Conservation (phyloP, 1,140 invertebrate genomes). For the Drosophila micromelanica region DNA sequence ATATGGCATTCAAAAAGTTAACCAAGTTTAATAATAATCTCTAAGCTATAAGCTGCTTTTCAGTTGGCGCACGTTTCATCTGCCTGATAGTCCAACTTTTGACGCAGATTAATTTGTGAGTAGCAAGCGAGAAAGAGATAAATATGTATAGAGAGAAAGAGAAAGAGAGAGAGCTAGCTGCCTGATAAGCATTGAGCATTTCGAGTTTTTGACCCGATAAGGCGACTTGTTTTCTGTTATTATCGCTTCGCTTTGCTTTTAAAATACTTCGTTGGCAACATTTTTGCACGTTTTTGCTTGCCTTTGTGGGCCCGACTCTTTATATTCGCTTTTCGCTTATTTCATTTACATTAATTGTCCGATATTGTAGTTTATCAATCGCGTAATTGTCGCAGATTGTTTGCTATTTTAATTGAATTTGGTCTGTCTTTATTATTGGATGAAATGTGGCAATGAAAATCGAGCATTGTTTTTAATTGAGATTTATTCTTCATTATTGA, state of each 20-base stretch:
- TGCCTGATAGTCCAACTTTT: constrained; percentile 41
- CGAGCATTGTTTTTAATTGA: no score
- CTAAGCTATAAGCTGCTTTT: constrained; percentile 11
- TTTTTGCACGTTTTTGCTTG: constrained; percentile 41
- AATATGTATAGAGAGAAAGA: background rate
- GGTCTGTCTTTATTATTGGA: background rate
- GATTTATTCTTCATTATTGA: no score
- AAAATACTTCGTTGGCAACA: constrained; percentile 22
- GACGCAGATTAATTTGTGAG: constrained; percentile 46
- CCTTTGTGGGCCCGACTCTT: constrained; percentile 31
- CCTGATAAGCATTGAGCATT: constrained; percentile 27
- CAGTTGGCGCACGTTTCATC: constrained; percentile 28
- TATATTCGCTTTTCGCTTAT: constrained; percentile 11
- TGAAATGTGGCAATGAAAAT: background rate
- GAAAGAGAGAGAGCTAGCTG: background rate
- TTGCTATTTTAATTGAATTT: background rate
- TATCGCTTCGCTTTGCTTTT: background rate
- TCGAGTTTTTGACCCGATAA: constrained; percentile 30
- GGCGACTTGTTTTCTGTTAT: background rate
- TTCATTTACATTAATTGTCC: constrained; percentile 23
- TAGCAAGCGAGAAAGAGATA: background rate
- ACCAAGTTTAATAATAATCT: constrained; percentile 41
- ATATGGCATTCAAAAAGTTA: constrained; percentile 24
- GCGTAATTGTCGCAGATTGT: background rate
- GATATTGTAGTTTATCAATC: constrained; percentile 25